Evolutionary conservation across 1,140 invertebrate species (phyloP), one percentile per base, ranked within the genome.

Genomic region (Lasioglossum albipes): DNA sequence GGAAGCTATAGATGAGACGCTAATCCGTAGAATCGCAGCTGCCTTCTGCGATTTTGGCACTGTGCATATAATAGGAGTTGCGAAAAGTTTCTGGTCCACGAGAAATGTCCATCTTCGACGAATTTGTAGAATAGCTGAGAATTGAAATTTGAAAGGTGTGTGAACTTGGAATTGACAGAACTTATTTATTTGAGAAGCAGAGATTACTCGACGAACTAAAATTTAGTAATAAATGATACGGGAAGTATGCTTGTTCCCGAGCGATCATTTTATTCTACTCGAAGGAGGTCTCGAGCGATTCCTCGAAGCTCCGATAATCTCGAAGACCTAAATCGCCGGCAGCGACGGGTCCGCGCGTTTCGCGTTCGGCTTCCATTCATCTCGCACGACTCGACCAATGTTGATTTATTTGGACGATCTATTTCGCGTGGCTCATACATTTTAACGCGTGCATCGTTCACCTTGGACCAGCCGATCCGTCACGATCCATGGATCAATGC

Each of bases 331-430:
- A 79, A 79, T 77, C 57, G 70, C 65, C 62, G 31, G 69, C 41
- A 41, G 54, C 45, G 42, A 66, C 78, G 72, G 62, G 68, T 80
- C 20, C 22, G n/a, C 22, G 59, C 22, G 18, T 18, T 52, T 65
- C 62, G 61, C 76, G 36, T 66, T 66, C 70, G 70, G 70, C 54
- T 70, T 73, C 77, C 79, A 85, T 85, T 85, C 83, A 83, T 86
- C 84, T 72, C 65, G 74, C 73, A 31, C 52, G 57, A 41, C 36
- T 87, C 61, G 45, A 81, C 83, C 89, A 90, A 91, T 90, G 90
- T 90, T 88, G 90, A 91, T 91, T 91, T 89, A 90, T 91, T 91
- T 90, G 86, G 85, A 82, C 85, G 85, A 81, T 62, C 75, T 82
- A 72, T 79, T 79, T 79, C 77, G 70, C 77, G 36, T 22, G 70